Evolutionary conservation across 2,797 vertebrate genomes (phyloP).

Genomic region (Psittacula derbiana): DNA sequence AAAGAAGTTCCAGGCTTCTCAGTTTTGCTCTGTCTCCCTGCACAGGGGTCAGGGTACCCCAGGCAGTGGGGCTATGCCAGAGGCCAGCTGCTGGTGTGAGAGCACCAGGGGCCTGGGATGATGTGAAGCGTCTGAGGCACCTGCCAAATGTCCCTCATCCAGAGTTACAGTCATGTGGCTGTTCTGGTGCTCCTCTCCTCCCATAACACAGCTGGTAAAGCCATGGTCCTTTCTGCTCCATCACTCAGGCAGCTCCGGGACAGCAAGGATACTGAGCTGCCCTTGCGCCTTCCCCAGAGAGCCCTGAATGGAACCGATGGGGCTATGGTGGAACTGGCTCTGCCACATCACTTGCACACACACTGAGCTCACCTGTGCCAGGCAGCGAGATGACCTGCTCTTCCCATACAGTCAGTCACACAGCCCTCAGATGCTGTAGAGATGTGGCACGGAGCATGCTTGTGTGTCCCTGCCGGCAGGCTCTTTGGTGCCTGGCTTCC

Average conservation of each 20-base stretch:
- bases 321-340: neutral
- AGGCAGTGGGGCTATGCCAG: accelerated
- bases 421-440: neutral
- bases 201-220: neutral
- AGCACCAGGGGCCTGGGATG: neutral
- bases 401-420: neutral
- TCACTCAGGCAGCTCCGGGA: neutral
- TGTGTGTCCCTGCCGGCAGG: neutral
- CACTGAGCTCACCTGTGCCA: neutral
- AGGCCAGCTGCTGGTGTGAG: neutral
- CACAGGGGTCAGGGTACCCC: neutral
- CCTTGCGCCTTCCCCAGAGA: neutral
- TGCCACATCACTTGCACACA: neutral
- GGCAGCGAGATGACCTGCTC: neutral
- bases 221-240: neutral
- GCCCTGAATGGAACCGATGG: neutral
- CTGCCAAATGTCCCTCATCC: neutral
- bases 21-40: neutral
- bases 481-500: neutral
- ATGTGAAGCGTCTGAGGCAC: neutral
- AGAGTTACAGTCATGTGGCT: neutral
- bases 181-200: neutral
- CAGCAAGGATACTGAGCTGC: accelerated
- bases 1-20: neutral
- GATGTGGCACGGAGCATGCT: accelerated